phyloP scores from a whole-genome alignment of 2,113 vertebrate genomes.

The Saiga tatarica region DNA sequence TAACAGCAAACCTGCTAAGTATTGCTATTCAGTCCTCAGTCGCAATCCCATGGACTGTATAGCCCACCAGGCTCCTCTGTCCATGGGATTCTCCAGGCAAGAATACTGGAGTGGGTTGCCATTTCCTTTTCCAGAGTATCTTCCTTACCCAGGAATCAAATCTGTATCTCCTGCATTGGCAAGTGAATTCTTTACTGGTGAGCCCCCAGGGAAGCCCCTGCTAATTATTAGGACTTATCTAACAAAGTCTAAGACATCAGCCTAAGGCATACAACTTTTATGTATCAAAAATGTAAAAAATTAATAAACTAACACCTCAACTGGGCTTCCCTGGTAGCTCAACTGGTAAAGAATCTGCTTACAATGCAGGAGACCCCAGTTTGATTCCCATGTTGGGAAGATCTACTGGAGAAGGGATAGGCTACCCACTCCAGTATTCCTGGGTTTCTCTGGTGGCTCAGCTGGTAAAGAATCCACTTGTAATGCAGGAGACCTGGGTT shows the following conservation, averaged over 20 bases:
- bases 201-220: neutral
- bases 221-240: neutral
- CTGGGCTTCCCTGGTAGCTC: neutral
- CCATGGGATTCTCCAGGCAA: neutral
- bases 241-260: neutral
- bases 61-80: neutral
- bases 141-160: neutral
- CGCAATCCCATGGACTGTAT: neutral
- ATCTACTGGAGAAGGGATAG: neutral
- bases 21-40: neutral
- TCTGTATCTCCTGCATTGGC: neutral
- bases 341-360: neutral
- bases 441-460: neutral
- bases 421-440: neutral
- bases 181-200: neutral
- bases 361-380: neutral
- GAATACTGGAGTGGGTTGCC: neutral
- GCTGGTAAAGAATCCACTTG: neutral
- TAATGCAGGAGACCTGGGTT: neutral
- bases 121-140: neutral
- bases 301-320: neutral
- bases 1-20: neutral
- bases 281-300: neutral
- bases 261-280: neutral
- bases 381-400: neutral